A percentile compares a stretch with the other conserved stretches of the same genome.
These are phyloP conservation scores for Acanthiza pusilla DNA, from an alignment of 2,797 vertebrate species.

Conservation along the genomic window DNA sequence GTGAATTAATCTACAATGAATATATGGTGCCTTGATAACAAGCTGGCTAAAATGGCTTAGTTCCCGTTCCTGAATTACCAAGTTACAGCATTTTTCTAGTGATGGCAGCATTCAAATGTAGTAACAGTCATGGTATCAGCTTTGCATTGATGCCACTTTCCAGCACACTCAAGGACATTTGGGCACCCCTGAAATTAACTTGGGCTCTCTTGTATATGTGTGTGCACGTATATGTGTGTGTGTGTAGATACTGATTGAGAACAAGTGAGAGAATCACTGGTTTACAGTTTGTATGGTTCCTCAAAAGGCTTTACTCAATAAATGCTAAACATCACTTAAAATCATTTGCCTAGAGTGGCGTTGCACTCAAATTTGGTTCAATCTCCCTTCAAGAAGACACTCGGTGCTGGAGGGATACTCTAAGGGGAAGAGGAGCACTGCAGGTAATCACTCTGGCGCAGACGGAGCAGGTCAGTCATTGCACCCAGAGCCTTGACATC, in stretches of 20 bases:
- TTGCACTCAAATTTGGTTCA: not conserved
- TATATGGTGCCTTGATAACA: not conserved
- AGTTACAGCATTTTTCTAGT: not conserved
- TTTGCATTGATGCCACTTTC: not conserved
- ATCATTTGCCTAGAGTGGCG: not conserved
- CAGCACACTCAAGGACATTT: not conserved
- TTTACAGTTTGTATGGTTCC: not conserved
- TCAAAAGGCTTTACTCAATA: not conserved
- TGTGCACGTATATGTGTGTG: not conserved
- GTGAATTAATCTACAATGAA: not conserved
- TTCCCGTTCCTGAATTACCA: not conserved
- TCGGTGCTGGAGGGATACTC: no score
- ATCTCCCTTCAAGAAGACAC: not conserved
- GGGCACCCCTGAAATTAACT: not conserved
- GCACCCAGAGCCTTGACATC: not conserved
- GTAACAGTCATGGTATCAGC: not conserved
- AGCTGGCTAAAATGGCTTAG: not conserved
- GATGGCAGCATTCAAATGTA: not conserved
- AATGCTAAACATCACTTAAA: not conserved
- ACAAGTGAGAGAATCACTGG: not conserved
- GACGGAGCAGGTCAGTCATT: not conserved
- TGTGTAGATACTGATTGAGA: not conserved
- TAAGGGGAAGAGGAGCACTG: not conserved
- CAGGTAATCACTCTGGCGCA: not conserved
- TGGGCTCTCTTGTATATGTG: fast-evolving